A percentile compares a stretch with the other conserved stretches of the same genome.
Evolutionary conservation across 2,113 vertebrate genomes (phyloP).

Genomic region (Bubo bubo): DNA sequence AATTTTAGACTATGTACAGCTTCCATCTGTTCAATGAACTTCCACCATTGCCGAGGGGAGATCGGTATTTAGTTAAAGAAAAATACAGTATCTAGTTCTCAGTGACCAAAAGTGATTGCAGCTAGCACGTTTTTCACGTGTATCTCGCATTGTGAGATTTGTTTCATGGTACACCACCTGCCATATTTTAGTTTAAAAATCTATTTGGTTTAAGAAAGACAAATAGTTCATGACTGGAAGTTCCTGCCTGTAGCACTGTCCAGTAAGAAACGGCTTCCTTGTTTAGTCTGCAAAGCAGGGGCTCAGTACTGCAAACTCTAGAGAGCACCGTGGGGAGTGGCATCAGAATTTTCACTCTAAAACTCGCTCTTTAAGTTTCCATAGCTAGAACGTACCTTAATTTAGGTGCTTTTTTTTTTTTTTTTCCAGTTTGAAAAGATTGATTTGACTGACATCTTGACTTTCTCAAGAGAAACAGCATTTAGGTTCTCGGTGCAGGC

Average conservation of each 20-base stretch:
- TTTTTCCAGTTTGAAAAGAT: neutral
- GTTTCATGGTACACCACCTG: neutral
- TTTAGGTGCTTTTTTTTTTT: neutral
- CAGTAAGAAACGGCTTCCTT: neutral
- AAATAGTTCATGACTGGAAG: neutral
- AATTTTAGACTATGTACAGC: neutral
- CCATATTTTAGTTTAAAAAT: neutral
- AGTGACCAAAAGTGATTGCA: neutral
- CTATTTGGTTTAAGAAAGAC: neutral
- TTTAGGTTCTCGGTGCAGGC: neutral
- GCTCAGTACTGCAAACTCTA: neutral
- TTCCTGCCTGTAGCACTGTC: neutral
- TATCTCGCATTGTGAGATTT: neutral
- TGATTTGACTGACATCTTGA: neutral
- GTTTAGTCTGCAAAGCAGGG: neutral
- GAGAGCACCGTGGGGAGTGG: neutral
- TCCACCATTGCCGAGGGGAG: neutral
- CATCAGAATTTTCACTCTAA: neutral
- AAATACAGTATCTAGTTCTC: neutral
- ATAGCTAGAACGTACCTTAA: neutral
- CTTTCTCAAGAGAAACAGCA: neutral
- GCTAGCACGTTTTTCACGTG: neutral
- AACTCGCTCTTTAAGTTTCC: neutral
- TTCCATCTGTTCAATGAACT: neutral
- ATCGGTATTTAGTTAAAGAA: neutral